Percentiles rank a stretch among this genome's conserved stretches.
Conservation (phyloP, 2,888 invertebrate species). For the Platynereis dumerilii region DNA sequence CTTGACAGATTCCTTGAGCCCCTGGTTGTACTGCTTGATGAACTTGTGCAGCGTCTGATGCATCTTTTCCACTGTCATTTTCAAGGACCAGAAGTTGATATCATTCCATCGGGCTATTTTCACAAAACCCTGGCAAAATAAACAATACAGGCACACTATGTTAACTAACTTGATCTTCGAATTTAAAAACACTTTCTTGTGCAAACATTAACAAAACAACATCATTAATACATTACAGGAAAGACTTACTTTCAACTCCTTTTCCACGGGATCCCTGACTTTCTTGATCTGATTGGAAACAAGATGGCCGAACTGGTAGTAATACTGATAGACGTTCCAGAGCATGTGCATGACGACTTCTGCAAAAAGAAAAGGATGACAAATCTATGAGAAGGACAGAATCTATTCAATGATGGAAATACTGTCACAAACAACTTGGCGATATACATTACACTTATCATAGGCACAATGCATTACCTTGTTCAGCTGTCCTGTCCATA, state of each 20-base stretch:
- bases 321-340: slow-evolving; percentile 76
- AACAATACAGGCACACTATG: neutral
- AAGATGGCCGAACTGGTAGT: slow-evolving; percentile 76
- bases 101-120: slow-evolving; percentile 96
- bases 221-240: neutral
- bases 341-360: slow-evolving; percentile 27
- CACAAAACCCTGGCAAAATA: slow-evolving; percentile 74
- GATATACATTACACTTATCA: no score
- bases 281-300: slow-evolving; percentile 73
- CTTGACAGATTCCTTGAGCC: slow-evolving; percentile 30
- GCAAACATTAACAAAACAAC: neutral
- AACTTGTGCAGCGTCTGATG: slow-evolving; percentile 87
- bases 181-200: neutral
- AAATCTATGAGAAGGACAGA: neutral
- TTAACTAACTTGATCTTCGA: neutral
- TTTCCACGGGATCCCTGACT: slow-evolving; percentile 83
- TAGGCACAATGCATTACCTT: slow-evolving; percentile 62
- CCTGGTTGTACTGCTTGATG: slow-evolving; percentile 75
- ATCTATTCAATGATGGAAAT: neutral
- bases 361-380: slow-evolving; percentile 12
- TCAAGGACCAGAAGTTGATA: slow-evolving; percentile 91
- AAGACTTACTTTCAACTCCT: slow-evolving; percentile 74
- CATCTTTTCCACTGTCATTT: slow-evolving; percentile 85
- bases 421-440: no score
- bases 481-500: slow-evolving; percentile 64